Conservation (phyloP, 1,140 invertebrate genomes). For the Aphelinus certus region DNA sequence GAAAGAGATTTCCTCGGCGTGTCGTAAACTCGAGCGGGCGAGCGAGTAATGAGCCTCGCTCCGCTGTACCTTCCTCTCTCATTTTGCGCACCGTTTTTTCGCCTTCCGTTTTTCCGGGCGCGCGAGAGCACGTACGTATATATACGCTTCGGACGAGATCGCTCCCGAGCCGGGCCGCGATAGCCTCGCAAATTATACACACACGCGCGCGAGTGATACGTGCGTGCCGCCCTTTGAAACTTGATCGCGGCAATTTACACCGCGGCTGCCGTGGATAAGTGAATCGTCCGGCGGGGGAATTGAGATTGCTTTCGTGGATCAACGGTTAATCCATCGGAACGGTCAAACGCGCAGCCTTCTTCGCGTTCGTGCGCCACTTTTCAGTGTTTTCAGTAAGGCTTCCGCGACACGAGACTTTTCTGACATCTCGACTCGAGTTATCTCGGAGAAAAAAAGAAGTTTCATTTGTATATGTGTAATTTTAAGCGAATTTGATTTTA, state of each 20-base stretch:
- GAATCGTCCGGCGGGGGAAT: background rate
- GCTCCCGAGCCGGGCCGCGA: background rate
- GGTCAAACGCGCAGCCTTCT: too few species aligned
- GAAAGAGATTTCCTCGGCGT: constrained; percentile 48
- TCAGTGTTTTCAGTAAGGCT: too few species aligned
- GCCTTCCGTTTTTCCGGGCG: background rate
- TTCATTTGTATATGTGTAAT: too few species aligned
- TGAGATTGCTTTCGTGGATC: background rate
- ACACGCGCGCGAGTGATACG: background rate
- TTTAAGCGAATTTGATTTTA: too few species aligned
- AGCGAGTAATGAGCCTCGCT: constrained; percentile 22
- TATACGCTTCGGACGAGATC: background rate
- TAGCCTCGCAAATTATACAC: constrained; percentile 5
- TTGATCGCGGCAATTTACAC: constrained; percentile 7
- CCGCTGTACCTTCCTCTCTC: background rate
- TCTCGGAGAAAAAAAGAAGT: too few species aligned
- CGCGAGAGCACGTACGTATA: background rate
- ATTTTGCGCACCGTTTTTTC: background rate
- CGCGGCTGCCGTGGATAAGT: background rate
- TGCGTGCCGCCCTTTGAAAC: constrained; percentile 18
- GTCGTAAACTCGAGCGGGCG: constrained; percentile 46
- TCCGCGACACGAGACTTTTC: too few species aligned
- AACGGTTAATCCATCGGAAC: background rate
- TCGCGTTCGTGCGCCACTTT: too few species aligned
- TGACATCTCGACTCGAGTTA: too few species aligned